phyloP scores from a whole-genome alignment of 2,888 invertebrate genomes.

The Drosophila falleni region DNA sequence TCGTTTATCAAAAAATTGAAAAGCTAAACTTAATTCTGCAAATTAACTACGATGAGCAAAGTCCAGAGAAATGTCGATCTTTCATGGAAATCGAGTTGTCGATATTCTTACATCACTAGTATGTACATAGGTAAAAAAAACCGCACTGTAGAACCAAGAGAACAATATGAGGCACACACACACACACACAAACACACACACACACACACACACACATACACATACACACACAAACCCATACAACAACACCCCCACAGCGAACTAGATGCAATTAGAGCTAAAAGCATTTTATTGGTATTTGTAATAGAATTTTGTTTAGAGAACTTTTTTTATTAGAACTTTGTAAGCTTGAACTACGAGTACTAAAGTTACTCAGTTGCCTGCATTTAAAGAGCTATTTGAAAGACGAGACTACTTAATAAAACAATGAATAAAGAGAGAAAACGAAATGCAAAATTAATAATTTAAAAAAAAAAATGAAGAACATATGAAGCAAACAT shows the following conservation, averaged over 20 bases:
- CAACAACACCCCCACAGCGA: conserved; percentile 26
- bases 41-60: no score
- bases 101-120: no score
- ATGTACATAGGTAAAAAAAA: conserved; percentile 8
- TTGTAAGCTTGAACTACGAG: conserved; percentile 42
- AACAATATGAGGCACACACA: conserved; percentile 20
- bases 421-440: not conserved
- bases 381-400: conserved; percentile 48
- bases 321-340: conserved; percentile 32
- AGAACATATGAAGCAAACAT: conserved; percentile 65
- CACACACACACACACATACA: conserved; percentile 18
- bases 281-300: conserved; percentile 59
- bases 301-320: conserved; percentile 54
- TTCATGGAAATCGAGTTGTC: no score
- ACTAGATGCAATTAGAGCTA: conserved; percentile 63
- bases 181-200: conserved; percentile 16
- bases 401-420: conserved; percentile 29
- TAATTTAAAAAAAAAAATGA: not conserved
- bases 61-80: no score
- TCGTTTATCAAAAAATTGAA: no score
- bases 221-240: conserved; percentile 17
- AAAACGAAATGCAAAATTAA: conserved; percentile 8
- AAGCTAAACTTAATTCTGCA: no score
- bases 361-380: conserved; percentile 25
- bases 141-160: conserved; percentile 33